Base-by-base conservation (phyloP, 2,888 invertebrate genomes). In the Eupeodes luniger region DNA sequence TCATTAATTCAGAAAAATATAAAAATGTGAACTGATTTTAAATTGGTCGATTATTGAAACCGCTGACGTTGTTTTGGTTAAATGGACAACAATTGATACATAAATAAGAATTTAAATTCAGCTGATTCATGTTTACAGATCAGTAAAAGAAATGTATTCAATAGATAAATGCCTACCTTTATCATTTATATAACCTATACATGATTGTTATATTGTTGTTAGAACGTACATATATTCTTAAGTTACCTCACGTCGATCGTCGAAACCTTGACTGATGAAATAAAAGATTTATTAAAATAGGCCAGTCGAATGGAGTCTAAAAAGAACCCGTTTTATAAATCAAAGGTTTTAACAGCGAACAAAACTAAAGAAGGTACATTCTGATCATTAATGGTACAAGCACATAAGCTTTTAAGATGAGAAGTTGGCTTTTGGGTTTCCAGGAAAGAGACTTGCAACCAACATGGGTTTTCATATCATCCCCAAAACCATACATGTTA, bases 1-100 rank as follows among this genome's bases (percentile, higher is more conserved):
- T 57, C 57, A 61, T 61, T 61, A 40, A 79, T 84, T 75, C 40
- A 53, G 47, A 36, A 49, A 51, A 62, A 74, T 40, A 57, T 62
- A 62, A 69, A 75, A 69, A 75, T 84, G 84, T 80, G 84, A 84
- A 69, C 84, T 79, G 84, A 79, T 75, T 84, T 74, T 62, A 62
- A 79, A 84, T 64, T 57, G 84, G 69, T 62, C 40, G 62, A 84
- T 84, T 80, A 61, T 61, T 61, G 14, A 61, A 61, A 61, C 5
- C n/a, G n/a, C 61, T 61, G 40, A 61, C 14, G 61, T 40, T 61
- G 36, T 7, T n/a, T 61, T 6, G 14, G 34, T 61, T 11, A n/a
- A n/a, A 36, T 61, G 12, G 27, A 7, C 27, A 59, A 34, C 34
- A 59, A 59, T 59, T 59, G 59, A 59, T 34, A 59, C 59, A 59